Percentiles rank a stretch among this genome's conserved stretches.
phyloP scores from a whole-genome alignment of 2,888 invertebrate species.

The Cyclophora punctaria region DNA sequence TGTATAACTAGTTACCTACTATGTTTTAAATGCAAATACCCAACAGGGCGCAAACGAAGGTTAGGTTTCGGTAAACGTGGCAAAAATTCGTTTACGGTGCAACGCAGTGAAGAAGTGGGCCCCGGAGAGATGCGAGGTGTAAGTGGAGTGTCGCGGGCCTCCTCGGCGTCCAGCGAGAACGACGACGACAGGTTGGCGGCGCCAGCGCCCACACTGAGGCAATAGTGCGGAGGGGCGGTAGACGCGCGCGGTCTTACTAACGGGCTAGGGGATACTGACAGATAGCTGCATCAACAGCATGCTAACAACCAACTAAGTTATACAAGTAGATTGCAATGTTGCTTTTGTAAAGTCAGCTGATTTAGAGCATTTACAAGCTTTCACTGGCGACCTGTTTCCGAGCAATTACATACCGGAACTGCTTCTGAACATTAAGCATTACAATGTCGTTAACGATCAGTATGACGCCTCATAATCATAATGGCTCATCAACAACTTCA shows the following conservation, averaged over 20 bases:
- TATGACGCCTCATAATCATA: no score
- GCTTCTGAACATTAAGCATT: neutral
- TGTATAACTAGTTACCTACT: conserved; percentile 14
- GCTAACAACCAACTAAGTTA: conserved; percentile 19
- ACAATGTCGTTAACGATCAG: no score
- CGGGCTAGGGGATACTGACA: conserved; percentile 6
- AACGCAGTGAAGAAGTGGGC: conserved; percentile 97
- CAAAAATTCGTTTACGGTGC: conserved; percentile 97
- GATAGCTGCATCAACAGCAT: conserved; percentile 18
- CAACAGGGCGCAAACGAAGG: conserved; percentile 92
- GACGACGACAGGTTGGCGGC: conserved; percentile 88
- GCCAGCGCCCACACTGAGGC: no score
- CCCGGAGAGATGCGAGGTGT: conserved; percentile 86
- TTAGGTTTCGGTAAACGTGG: conserved; percentile 96
- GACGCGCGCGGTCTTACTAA: conserved; percentile 24
- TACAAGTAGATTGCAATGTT: conserved; percentile 52
- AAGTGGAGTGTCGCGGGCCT: conserved; percentile 82
- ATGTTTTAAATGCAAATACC: conserved; percentile 33
- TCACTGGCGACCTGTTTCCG: conserved; percentile 8
- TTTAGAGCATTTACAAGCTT: conserved; percentile 38
- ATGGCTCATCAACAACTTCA: no score
- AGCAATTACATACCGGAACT: neutral
- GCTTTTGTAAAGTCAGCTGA: conserved; percentile 42
- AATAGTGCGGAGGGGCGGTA: conserved; percentile 42
- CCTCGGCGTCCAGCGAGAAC: conserved; percentile 95